These are phyloP conservation scores for Leucoptera coffeella DNA, from an alignment of 2,888 invertebrate genomes.

Conservation along the genomic window DNA sequence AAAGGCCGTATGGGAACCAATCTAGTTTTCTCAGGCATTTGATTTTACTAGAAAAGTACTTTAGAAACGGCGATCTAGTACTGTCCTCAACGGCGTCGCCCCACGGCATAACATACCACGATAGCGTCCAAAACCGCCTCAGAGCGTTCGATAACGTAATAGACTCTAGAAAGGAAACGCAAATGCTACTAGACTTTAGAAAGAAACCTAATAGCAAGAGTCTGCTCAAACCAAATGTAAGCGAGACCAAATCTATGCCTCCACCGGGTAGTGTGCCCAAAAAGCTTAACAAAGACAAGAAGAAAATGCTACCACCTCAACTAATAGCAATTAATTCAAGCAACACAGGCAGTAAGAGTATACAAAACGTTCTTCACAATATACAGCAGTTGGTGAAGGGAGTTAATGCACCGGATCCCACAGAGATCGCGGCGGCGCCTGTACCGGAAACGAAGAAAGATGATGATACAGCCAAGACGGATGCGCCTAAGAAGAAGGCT, in stretches of 20 bases:
- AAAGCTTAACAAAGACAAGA: conserved; percentile 22
- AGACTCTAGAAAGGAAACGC: conserved; percentile 16
- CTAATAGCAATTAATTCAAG: conserved; percentile 53
- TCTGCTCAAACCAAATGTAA: conserved; percentile 30
- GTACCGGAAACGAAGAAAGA: conserved; percentile 11
- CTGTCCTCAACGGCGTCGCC: conserved; percentile 67
- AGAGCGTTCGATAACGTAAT: conserved; percentile 66
- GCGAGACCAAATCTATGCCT: conserved; percentile 17
- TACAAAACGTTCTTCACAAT: conserved; percentile 39
- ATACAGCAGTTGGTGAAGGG: conserved; percentile 45
- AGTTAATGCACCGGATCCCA: conserved; percentile 36
- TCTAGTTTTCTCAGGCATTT: conserved; percentile 79
- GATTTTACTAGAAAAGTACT: conserved; percentile 76
- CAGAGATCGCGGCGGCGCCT: conserved; percentile 33
- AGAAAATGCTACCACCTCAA: conserved; percentile 48
- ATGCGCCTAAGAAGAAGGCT: conserved; percentile 35
- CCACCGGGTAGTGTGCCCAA: conserved; percentile 23
- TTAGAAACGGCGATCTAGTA: conserved; percentile 71
- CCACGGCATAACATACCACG: conserved; percentile 71
- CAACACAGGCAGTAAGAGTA: conserved; percentile 31
- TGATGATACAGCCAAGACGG: conserved; percentile 9
- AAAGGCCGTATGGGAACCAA: conserved; percentile 82
- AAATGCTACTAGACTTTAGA: conserved; percentile 35
- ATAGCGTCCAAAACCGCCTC: conserved; percentile 72
- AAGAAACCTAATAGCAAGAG: conserved; percentile 37